Evolutionary conservation across 2,113 vertebrate species (phyloP).

Genomic region (Rhinolophus ferrumequinum): DNA sequence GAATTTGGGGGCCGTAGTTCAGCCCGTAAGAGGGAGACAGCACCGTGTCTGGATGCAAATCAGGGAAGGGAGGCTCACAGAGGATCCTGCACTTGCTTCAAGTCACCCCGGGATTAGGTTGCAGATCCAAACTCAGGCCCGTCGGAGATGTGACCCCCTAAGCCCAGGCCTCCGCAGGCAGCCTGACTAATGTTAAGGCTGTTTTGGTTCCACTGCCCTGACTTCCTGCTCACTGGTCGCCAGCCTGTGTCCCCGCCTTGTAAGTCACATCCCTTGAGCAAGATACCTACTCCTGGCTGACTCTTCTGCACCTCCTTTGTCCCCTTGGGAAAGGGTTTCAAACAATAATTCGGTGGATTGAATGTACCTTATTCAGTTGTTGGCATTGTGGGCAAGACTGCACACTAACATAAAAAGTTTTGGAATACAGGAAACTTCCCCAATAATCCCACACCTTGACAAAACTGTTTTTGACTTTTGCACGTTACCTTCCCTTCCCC

Average conservation of each 20-base stretch:
- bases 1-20: neutral
- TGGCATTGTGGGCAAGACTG: neutral
- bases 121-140: neutral
- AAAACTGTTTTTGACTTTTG: neutral
- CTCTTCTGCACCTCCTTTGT: neutral
- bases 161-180: neutral
- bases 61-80: neutral
- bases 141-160: neutral
- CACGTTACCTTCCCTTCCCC: neutral
- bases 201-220: neutral
- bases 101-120: neutral
- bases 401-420: neutral
- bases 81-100: neutral
- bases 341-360: neutral
- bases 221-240: neutral
- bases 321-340: neutral
- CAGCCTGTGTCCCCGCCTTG: rapidly evolving
- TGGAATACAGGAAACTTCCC: neutral
- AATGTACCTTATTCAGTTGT: neutral
- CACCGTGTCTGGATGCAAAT: neutral
- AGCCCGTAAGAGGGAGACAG: neutral
- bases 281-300: neutral
- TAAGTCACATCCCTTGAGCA: neutral
- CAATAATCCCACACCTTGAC: neutral
- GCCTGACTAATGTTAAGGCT: neutral